A percentile compares a stretch with the other conserved stretches of the same genome.
phyloP scores from a whole-genome alignment of 2,113 vertebrate species.

The Bothrops jararaca region DNA sequence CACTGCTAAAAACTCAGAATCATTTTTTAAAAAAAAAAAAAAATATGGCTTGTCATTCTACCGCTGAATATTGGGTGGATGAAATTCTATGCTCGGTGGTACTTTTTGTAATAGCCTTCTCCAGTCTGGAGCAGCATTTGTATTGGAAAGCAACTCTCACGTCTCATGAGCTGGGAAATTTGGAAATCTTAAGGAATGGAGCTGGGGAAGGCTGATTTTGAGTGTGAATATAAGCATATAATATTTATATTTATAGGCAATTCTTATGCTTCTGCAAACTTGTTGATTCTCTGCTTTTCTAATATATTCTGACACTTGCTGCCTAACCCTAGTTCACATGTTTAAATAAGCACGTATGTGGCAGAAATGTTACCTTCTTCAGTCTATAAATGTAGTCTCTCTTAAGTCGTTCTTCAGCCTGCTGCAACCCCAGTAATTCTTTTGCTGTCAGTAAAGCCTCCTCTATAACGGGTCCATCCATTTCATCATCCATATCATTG shows the following conservation, averaged over 20 bases:
- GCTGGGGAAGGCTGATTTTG: background rate
- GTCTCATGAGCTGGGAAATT: background rate
- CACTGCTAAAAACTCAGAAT: background rate
- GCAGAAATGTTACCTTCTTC: constrained; percentile 74
- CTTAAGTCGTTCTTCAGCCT: constrained; percentile 79
- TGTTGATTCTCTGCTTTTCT: background rate
- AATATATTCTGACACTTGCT: background rate
- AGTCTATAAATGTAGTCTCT: constrained; percentile 79
- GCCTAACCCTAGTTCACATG: background rate
- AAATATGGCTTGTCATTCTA: background rate
- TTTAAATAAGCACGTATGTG: background rate
- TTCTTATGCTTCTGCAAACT: constrained; percentile 4
- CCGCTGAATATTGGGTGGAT: background rate
- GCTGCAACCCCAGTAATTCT: constrained; percentile 74
- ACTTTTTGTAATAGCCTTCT: background rate
- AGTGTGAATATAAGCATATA: background rate
- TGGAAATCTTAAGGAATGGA: background rate
- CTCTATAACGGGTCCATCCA: constrained; percentile 71
- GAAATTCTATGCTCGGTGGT: background rate
- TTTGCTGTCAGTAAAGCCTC: constrained; percentile 75
- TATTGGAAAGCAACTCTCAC: background rate
- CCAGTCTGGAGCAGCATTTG: background rate
- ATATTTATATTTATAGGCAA: background rate
- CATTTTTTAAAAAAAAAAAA: background rate
- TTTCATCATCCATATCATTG: constrained; percentile 69